phyloP scores from a whole-genome alignment of 1,140 invertebrate species.

The Plectrocnemia conspersa region DNA sequence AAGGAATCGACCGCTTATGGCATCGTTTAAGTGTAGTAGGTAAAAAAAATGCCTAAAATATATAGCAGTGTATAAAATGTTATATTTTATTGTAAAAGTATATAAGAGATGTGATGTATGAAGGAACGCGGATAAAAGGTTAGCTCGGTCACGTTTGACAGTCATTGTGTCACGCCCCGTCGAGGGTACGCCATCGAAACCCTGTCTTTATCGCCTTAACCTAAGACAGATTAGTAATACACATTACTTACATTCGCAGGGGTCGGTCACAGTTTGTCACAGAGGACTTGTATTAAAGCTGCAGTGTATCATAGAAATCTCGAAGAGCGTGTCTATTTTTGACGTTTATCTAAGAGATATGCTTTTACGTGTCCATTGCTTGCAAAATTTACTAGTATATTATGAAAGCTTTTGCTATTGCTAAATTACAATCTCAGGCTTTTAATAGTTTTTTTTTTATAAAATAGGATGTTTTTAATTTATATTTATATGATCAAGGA shows the following conservation, averaged over 20 bases:
- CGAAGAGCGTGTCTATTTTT: no score
- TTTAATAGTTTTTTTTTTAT: no score
- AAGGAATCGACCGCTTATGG: conserved; percentile 13
- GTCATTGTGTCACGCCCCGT: conserved; percentile 33
- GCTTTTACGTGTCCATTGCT: no score
- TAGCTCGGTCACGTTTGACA: conserved; percentile 31
- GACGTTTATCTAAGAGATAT: no score
- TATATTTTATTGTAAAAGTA: no score
- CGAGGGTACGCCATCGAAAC: conserved; percentile 9
- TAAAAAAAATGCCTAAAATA: conserved; percentile 5
- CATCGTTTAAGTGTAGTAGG: conserved; percentile 12
- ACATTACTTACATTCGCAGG: conserved; percentile 21
- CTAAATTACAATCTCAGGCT: no score
- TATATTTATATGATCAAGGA: no score
- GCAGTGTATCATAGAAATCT: no score
- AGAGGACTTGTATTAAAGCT: no score
- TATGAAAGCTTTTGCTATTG: no score
- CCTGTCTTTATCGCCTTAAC: conserved; percentile 7
- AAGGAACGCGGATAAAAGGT: background rate
- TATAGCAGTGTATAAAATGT: background rate
- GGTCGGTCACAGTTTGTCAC: conserved; percentile 9
- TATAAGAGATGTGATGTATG: background rate
- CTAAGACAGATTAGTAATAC: conserved; percentile 18
- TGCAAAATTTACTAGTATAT: no score
- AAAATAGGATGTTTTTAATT: no score